These are phyloP conservation scores for Trichopria drosophilae DNA, from an alignment of 2,888 invertebrate species.

Conservation along the genomic window DNA sequence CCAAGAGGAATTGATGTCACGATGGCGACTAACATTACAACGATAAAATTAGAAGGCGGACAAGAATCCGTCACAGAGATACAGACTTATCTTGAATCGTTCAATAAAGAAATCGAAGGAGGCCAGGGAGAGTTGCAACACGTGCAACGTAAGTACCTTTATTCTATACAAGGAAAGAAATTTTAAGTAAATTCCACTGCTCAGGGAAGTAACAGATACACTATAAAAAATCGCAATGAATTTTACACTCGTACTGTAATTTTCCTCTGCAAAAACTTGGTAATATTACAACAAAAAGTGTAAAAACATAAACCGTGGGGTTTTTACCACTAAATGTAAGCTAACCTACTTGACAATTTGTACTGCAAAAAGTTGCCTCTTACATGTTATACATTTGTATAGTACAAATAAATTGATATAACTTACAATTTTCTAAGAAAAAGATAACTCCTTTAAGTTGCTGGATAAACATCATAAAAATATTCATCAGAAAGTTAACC, in stretches of 20 bases:
- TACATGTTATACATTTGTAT: too few relatives aligned
- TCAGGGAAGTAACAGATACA: background rate
- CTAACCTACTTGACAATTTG: too few relatives aligned
- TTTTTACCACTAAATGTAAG: too few relatives aligned
- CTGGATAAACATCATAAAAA: too few relatives aligned
- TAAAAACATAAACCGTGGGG: too few relatives aligned
- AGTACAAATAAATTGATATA: too few relatives aligned
- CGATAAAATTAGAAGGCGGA: conserved; percentile 54
- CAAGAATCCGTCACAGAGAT: conserved; percentile 69
- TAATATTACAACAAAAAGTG: conserved; percentile 1
- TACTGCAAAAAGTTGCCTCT: too few relatives aligned
- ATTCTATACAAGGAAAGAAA: background rate
- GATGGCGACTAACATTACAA: conserved; percentile 54
- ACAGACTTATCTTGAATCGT: conserved; percentile 79
- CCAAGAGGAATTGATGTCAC: conserved; percentile 45
- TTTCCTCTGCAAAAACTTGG: background rate
- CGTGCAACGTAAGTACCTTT: conserved; percentile 51
- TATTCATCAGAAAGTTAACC: too few relatives aligned
- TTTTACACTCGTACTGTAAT: too few relatives aligned
- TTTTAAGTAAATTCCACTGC: background rate
- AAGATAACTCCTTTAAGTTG: too few relatives aligned
- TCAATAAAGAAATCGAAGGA: conserved; percentile 78
- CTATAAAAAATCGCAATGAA: background rate
- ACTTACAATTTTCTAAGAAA: too few relatives aligned
- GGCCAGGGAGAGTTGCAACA: conserved; percentile 59